Base-by-base conservation (phyloP, 1,140 invertebrate species). In the Musca vetustissima region DNA sequence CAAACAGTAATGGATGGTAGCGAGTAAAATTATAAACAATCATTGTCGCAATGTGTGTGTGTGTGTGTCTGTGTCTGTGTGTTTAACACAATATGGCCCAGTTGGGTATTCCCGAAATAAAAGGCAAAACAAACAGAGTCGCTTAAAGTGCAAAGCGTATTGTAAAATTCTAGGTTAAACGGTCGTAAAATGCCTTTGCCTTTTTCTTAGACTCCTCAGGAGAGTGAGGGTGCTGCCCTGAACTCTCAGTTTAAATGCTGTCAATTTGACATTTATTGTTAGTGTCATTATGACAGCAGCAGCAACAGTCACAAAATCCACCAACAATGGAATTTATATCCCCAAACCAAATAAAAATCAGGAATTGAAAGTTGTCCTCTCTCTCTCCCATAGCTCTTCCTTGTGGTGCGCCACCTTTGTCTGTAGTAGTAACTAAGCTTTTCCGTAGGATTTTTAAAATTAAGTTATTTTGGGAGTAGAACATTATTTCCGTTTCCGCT, bases 251-350 rank as follows among this genome's bases (percentile, higher is more conserved):
- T 43, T 61, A 11, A n/a, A 36, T 43, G 57, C 57, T 66, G 64
- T 66, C 64, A 66, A 50, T 66, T 66, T 52, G 64, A 66, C 64
- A 66, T 49, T 66, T 49, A 32, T 24, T 43, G 25, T 66, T 19
- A 66, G 64, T 66, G 64, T 49, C 64, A 66, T 61, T 61, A 61
- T 61, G 32, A 61, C 57, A 50, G n/a, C 49, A 49, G 21, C n/a
- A 55, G 2, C 17, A 57, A 57, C 15, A 32, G 1, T 13, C 3
- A 24, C 13, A 21, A 55, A 28, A 43, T 7, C 36, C 53, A 15
- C n/a, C 14, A 25, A 17, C 8, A 36, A 61, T 9, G 36, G 13
- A 43, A 43, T 43, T 43, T 43, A 43, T 13, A 43, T 9, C 11
- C 36, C 36, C 36, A 4, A 43, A 43, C 36, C 6, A 11, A 4